Conservation (phyloP, 2,888 invertebrate species). For the Caenorhabditis angaria region DNA sequence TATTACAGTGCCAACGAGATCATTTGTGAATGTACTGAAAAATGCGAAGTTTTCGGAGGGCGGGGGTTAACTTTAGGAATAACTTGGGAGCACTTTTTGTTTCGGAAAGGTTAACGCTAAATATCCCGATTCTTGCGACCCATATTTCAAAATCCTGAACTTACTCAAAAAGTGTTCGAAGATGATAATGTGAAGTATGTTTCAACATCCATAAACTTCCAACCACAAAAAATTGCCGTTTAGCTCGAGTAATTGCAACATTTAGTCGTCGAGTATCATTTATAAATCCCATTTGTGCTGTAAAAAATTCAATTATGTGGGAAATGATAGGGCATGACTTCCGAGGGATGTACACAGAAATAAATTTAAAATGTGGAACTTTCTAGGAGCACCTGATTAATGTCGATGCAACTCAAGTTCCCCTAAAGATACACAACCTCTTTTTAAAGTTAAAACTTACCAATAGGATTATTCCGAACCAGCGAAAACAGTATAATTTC, state of each 20-base stretch:
- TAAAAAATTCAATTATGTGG: constrained; percentile 10
- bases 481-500: constrained; percentile 54
- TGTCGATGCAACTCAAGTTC: too few species aligned
- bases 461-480: constrained; percentile 49
- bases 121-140: too few species aligned
- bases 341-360: neutral
- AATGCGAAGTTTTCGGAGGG: too few species aligned
- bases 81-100: too few species aligned
- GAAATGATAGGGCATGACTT: neutral
- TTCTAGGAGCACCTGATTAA: neutral
- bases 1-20: too few species aligned
- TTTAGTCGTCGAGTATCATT: constrained; percentile 45
- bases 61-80: too few species aligned
- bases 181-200: constrained; percentile 4
- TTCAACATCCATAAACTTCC: constrained; percentile 37
- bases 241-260: constrained; percentile 51
- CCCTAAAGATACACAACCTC: too few species aligned
- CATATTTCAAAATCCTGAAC: too few species aligned
- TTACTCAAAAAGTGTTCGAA: constrained; percentile 19
- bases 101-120: too few species aligned
- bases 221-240: constrained; percentile 46
- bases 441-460: constrained; percentile 11
- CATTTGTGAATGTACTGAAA: too few species aligned
- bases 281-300: constrained; percentile 42
- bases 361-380: neutral